Evolutionary conservation across 2,888 invertebrate genomes (phyloP).

Genomic region (Acanthococcus lagerstroemiae): DNA sequence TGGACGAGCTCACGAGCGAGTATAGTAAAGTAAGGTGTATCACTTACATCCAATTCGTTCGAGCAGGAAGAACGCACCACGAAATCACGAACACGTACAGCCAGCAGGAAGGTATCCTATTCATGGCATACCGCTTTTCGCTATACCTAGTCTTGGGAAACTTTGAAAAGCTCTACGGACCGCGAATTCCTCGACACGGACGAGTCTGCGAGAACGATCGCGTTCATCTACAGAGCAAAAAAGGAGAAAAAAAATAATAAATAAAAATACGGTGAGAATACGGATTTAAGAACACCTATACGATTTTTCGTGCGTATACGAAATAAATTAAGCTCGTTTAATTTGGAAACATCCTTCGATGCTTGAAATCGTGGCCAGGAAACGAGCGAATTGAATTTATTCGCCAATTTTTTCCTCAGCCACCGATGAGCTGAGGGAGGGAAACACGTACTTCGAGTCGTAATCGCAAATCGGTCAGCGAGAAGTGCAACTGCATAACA

Average conservation of each 20-base stretch:
- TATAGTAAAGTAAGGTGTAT: neutral
- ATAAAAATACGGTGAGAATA: neutral
- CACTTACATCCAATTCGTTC: constrained; percentile 31
- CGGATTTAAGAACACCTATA: constrained; percentile 8
- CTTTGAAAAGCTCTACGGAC: neutral
- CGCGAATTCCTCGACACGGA: neutral
- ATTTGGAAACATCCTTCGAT: neutral
- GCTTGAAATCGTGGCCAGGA: too few relatives aligned
- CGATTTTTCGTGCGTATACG: constrained; percentile 14
- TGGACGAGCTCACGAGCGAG: too few relatives aligned
- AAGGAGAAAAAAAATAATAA: neutral
- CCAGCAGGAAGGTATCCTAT: constrained; percentile 12
- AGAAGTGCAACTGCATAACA: too few relatives aligned
- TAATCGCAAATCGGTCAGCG: too few relatives aligned
- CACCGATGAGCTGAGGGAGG: too few relatives aligned
- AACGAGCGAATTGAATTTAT: too few relatives aligned
- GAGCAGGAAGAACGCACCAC: constrained; percentile 12
- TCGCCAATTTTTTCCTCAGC: too few relatives aligned
- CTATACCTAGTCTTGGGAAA: neutral
- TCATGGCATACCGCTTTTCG: constrained; percentile 24
- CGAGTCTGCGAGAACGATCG: neutral
- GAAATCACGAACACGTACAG: constrained; percentile 8
- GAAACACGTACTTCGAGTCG: too few relatives aligned
- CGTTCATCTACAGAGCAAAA: neutral
- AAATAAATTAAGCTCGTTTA: too few relatives aligned